A percentile compares a stretch with the other conserved stretches of the same genome.
Conservation (phyloP, 2,888 invertebrate genomes). For the Aricia artaxerxes region DNA sequence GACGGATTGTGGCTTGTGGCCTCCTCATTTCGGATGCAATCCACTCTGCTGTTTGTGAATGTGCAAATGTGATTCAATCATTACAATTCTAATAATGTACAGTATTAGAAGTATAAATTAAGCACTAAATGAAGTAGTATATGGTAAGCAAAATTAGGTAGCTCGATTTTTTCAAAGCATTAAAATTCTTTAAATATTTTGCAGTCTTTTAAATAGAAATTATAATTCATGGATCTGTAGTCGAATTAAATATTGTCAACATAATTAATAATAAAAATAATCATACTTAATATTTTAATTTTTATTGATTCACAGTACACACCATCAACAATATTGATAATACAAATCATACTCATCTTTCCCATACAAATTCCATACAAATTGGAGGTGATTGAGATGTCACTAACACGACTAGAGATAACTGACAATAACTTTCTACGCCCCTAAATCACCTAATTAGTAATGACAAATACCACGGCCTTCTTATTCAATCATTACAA, state of each 20-base stretch:
- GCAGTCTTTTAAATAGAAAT: no score
- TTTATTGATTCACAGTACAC: neutral
- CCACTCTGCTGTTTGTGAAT: conserved; percentile 6
- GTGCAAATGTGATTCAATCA: neutral
- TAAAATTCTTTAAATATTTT: no score
- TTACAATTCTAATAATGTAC: neutral
- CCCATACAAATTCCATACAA: conserved; percentile 21
- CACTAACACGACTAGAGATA: conserved; percentile 8
- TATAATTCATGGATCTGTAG: no score
- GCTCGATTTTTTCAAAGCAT: no score
- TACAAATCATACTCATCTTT: neutral
- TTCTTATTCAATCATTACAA: conserved; percentile 17
- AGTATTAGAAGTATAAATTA: neutral
- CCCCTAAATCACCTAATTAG: conserved; percentile 9
- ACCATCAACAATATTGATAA: conserved; percentile 1
- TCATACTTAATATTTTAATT: no score
- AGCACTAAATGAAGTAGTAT: no score
- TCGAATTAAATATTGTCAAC: no score
- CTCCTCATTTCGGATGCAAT: conserved; percentile 31
- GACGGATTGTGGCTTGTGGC: conserved; percentile 43
- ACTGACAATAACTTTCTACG: conserved; percentile 4
- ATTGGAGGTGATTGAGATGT: conserved; percentile 12
- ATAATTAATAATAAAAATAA: neutral
- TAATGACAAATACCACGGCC: conserved; percentile 17
- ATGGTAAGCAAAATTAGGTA: no score